These are phyloP conservation scores for Globodera ellingtonae DNA, from an alignment of 1,140 invertebrate genomes.

Conservation along the genomic window DNA sequence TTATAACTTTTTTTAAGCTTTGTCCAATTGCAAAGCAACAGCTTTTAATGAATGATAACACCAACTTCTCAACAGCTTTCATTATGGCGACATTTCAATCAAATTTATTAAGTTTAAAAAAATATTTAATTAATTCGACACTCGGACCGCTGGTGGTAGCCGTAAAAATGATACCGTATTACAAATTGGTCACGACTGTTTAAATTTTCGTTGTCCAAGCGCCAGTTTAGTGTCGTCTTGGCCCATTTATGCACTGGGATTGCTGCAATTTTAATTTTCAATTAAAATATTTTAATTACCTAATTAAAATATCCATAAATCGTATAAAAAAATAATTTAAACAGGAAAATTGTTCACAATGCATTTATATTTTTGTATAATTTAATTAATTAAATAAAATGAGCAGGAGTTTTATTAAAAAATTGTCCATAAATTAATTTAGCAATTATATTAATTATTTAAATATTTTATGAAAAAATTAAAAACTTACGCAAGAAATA, in stretches of 20 bases:
- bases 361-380: no score
- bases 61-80: not conserved
- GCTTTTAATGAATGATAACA: not conserved
- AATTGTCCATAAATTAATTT: no score
- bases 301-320: no score
- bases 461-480: no score
- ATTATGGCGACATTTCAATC: no score
- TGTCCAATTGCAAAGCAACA: not conserved
- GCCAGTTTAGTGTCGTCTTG: slow-evolving; percentile 40
- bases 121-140: slow-evolving; percentile 31
- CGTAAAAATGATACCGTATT: slow-evolving; percentile 37
- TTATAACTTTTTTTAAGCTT: slow-evolving; percentile 3
- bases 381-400: no score
- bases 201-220: slow-evolving; percentile 40
- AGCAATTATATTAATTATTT: no score
- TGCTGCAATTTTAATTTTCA: slow-evolving; percentile 38
- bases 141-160: not conserved
- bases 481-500: not conserved
- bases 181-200: slow-evolving; percentile 46
- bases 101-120: slow-evolving; percentile 15
- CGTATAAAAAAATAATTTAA: no score
- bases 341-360: no score
- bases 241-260: slow-evolving; percentile 46
- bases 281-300: not conserved
- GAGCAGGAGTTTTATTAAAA: no score